Percentiles rank a stretch among this genome's conserved stretches.
Conservation (phyloP, 2,888 invertebrate species). For the Tubiluchus corallicola region DNA sequence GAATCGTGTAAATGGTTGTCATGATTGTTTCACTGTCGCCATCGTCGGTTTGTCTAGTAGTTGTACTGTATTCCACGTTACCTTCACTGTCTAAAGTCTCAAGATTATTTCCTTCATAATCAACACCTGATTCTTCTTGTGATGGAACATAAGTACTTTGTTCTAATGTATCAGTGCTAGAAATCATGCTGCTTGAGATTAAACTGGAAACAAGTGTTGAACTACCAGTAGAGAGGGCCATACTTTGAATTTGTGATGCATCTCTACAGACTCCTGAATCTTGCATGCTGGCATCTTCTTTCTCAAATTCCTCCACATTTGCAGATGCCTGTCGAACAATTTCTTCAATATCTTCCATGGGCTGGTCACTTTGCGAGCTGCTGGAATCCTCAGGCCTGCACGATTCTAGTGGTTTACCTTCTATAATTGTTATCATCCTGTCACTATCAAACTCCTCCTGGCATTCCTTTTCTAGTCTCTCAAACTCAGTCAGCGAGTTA, state of each 20-base stretch:
- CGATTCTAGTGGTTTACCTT: neutral
- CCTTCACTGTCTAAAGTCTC: neutral
- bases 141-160: neutral
- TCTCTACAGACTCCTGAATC: neutral
- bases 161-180: neutral
- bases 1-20: neutral
- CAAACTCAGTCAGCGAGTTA: neutral
- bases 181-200: neutral
- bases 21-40: slow-evolving; percentile 1
- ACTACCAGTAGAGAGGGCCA: neutral
- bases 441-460: neutral
- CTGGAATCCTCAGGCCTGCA: neutral
- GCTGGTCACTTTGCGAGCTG: neutral
- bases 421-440: neutral
- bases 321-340: neutral
- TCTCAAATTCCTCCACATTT: slow-evolving; percentile 1
- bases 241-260: neutral
- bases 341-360: neutral
- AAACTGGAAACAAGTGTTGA: neutral
- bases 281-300: neutral
- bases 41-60: neutral
- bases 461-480: neutral
- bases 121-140: neutral
- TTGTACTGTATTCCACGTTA: neutral
- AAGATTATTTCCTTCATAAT: neutral